Conservation (phyloP, 2,888 invertebrate genomes). For the Holacanthella duospinosa region DNA sequence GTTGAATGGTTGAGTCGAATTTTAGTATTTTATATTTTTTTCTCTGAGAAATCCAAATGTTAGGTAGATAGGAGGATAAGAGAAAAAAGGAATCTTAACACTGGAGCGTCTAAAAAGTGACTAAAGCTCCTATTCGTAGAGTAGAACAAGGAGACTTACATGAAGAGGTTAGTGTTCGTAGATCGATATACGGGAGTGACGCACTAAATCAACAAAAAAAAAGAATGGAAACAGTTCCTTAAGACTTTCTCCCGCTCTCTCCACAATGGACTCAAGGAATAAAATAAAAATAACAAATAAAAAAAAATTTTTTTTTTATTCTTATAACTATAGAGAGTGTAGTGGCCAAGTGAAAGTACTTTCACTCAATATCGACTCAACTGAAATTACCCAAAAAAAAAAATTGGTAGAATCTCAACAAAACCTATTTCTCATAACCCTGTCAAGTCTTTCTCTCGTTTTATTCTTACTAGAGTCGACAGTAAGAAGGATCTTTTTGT, state of each 20-base stretch:
- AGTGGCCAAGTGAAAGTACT: background rate
- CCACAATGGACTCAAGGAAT: background rate
- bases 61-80: no score
- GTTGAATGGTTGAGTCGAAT: no score
- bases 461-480: no score
- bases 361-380: background rate
- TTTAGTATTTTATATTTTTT: no score
- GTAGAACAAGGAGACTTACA: background rate
- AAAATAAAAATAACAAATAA: background rate
- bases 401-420: no score
- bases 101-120: background rate
- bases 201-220: conserved; percentile 3
- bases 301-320: background rate
- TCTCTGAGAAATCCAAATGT: no score
- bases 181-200: conserved; percentile 6
- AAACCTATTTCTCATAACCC: no score
- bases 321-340: no score
- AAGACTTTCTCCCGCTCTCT: background rate
- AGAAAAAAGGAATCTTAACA: background rate
- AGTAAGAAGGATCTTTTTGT: no score
- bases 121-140: background rate
- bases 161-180: background rate
- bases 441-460: no score
- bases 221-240: background rate
- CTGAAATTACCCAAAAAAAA: background rate